Evolutionary conservation across 2,113 vertebrate species (phyloP), one percentile per base, ranked within the genome.

Genomic region (Planiliza haematocheilus): DNA sequence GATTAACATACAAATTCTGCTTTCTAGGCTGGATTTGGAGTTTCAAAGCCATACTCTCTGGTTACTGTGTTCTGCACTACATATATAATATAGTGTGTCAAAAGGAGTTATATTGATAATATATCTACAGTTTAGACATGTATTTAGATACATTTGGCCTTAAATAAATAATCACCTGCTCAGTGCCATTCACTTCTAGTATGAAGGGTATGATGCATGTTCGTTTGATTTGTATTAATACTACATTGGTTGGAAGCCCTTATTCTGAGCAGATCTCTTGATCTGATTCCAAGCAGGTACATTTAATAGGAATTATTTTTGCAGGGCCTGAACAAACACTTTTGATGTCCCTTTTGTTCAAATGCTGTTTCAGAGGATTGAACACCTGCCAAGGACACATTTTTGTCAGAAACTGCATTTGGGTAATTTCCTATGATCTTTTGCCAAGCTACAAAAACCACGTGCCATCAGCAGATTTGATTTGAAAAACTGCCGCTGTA

Each of bases 401-500:
- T 73, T 69, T 41, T 69, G 17, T 51, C 63, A 67, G 34, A 43
- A 55, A 61, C 14, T 77, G 53, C 53, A 77, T 78, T 70, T 66
- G 52, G 67, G n/a, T 39, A 20, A 69, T 75, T 81, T 83, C 11
- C 34, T 61, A 18, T 71, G 41, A 78, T 48, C 48, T 20, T 69
- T 53, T 57, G 41, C 4, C 38, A 42, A 63, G 21, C 24, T 12
- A 41, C 13, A 20, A 4, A n/a, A 53, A 43, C 18, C 17, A 41
- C 30, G 18, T 21, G n/a, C 4, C 17, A 20, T 45, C 56, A 70
- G 52, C 41, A 65, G 13, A 49, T 72, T 50, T 39, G 1, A 24
- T 37, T 46, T 7, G 41, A 51, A 75, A 37, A 70, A 63, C 37
- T 51, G 52, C 59, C 43, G 69, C 53, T 37, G 24, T 42, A 46